phyloP scores from a whole-genome alignment of 2,113 vertebrate species.

The Megaceryle torquata region DNA sequence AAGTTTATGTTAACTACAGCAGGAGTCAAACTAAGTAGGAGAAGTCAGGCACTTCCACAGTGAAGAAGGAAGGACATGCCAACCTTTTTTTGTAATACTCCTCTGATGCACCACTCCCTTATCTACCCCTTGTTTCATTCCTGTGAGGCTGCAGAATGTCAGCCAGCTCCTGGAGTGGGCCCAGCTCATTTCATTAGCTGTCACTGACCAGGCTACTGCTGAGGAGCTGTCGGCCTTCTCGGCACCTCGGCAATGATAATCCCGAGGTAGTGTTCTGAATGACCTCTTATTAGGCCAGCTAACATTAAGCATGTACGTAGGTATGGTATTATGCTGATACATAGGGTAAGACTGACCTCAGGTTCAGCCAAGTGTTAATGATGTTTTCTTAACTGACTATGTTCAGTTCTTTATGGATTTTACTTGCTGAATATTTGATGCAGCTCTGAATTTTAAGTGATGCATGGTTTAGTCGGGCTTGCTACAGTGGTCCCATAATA shows the following conservation, averaged over 20 bases:
- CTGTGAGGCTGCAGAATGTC: neutral
- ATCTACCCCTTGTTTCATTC: neutral
- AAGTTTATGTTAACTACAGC: neutral
- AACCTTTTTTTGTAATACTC: neutral
- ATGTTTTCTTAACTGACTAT: neutral
- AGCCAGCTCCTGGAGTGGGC: neutral
- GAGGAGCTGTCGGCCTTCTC: neutral
- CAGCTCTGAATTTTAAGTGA: neutral
- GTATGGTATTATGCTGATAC: neutral
- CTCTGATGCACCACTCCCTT: neutral
- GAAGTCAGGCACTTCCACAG: neutral
- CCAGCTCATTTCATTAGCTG: neutral
- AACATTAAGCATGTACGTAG: neutral
- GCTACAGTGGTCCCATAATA: neutral
- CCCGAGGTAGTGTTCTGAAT: neutral
- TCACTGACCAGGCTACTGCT: neutral
- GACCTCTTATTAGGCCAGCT: neutral
- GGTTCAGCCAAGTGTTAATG: neutral
- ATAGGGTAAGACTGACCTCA: neutral
- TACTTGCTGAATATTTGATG: slow-evolving; percentile 24
- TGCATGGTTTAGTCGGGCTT: neutral
- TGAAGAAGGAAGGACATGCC: neutral
- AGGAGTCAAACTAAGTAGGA: neutral
- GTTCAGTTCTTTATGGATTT: neutral
- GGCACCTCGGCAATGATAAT: neutral